phyloP scores from a whole-genome alignment of 2,797 vertebrate genomes.

The Triplophysa bombifrons region DNA sequence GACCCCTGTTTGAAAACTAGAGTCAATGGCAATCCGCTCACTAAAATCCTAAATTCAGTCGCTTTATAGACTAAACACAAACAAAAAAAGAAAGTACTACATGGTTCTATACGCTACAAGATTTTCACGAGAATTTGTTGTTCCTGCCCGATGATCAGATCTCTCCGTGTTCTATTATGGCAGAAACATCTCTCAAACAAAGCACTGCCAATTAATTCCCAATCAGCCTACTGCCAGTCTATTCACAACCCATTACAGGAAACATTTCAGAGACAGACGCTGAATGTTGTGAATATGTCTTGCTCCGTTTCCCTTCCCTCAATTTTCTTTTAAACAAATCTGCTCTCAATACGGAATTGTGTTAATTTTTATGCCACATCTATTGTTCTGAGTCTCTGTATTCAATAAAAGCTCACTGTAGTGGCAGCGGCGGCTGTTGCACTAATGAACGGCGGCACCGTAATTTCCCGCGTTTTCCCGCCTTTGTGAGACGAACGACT shows the following conservation, averaged over 20 bases:
- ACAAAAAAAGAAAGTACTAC: conserved; percentile 1
- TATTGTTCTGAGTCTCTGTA: conserved; percentile 58
- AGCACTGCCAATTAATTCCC: conserved; percentile 58
- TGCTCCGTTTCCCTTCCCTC: conserved; percentile 57
- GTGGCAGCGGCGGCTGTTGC: conserved; percentile 49
- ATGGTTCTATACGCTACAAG: background rate
- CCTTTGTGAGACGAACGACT: conserved; percentile 34
- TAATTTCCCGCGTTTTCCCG: conserved; percentile 51
- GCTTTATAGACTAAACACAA: background rate
- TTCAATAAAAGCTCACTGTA: conserved; percentile 60
- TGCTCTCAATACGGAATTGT: conserved; percentile 55
- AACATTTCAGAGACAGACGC: conserved; percentile 54
- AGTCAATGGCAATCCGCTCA: conserved; percentile 13
- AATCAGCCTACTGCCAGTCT: conserved; percentile 55
- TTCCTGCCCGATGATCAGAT: conserved; percentile 56
- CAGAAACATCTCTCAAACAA: conserved; percentile 57
- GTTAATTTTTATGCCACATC: conserved; percentile 53
- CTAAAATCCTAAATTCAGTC: conserved; percentile 18
- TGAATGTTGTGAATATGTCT: conserved; percentile 53
- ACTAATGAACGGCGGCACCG: conserved; percentile 42
- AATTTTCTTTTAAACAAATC: conserved; percentile 63
- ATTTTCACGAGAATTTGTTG: conserved; percentile 46
- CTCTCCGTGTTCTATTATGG: conserved; percentile 59
- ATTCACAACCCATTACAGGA: conserved; percentile 57
- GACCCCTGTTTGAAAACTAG: no score